A percentile compares a stretch with the other conserved stretches of the same genome.
These are phyloP conservation scores for Pogonocichla stellata DNA, from an alignment of 2,113 vertebrate species.

Conservation along the genomic window DNA sequence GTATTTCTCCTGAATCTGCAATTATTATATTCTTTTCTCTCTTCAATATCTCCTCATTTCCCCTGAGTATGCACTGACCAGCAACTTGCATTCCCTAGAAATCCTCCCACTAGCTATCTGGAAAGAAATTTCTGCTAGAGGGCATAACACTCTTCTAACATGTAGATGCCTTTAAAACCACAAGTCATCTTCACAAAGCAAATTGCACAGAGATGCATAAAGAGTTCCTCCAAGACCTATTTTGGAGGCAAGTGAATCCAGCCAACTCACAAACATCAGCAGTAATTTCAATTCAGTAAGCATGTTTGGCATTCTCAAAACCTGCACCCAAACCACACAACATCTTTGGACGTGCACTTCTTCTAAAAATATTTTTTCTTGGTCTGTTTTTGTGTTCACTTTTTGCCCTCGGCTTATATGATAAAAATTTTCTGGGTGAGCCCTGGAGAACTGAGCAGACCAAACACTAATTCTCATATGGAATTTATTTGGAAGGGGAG, in stretches of 20 bases:
- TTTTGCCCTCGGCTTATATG: conserved; percentile 50
- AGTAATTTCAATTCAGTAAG: conserved; percentile 35
- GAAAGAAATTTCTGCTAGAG: conserved; percentile 4
- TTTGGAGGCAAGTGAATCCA: neutral
- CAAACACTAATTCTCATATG: conserved; percentile 66
- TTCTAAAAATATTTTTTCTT: conserved; percentile 21
- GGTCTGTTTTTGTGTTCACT: conserved; percentile 18
- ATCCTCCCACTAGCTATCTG: conserved; percentile 19
- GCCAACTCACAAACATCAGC: conserved; percentile 23
- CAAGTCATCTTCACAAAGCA: neutral
- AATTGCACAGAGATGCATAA: neutral
- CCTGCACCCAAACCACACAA: neutral
- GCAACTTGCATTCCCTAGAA: conserved; percentile 26
- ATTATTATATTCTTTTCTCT: neutral
- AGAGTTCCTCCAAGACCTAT: neutral
- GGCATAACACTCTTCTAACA: conserved; percentile 8
- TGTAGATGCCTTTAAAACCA: conserved; percentile 41
- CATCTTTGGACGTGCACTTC: conserved; percentile 19
- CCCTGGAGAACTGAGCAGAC: conserved; percentile 38
- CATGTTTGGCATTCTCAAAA: conserved; percentile 14
- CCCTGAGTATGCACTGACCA: neutral
- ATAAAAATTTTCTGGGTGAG: conserved; percentile 59
- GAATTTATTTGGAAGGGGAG: conserved; percentile 70
- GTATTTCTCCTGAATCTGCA: neutral
- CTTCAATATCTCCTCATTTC: conserved; percentile 11